Evolutionary conservation across 2,797 vertebrate species (phyloP).

Genomic region (Chloroceryle amazona): DNA sequence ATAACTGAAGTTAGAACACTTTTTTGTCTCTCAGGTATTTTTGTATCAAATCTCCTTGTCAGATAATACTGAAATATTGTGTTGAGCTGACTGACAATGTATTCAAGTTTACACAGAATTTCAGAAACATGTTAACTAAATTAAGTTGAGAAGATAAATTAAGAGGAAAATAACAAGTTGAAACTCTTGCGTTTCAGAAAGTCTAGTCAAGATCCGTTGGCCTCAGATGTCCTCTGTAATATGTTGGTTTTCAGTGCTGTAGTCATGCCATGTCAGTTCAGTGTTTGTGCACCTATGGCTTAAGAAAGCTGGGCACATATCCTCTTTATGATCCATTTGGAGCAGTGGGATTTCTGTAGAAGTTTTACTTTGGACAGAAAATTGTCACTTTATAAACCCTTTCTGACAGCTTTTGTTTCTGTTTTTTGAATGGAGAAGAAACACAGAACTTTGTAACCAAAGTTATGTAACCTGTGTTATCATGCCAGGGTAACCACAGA

Average conservation of each 20-base stretch:
- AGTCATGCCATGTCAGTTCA: accelerated
- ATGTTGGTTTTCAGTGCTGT: neutral
- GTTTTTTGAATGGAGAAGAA: neutral
- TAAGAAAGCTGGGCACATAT: neutral
- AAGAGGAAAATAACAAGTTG: neutral
- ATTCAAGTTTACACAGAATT: neutral
- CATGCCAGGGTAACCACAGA: neutral
- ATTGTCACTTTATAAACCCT: neutral
- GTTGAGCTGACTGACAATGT: neutral
- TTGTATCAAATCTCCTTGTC: neutral
- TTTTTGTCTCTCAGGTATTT: neutral
- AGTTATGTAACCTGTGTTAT: neutral
- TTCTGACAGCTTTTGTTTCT: neutral
- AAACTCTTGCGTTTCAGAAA: neutral
- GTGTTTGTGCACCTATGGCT: neutral
- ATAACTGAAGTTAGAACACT: neutral
- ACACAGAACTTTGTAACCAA: neutral
- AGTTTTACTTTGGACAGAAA: neutral
- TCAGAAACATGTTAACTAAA: neutral
- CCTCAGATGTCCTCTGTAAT: neutral
- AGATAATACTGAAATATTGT: neutral
- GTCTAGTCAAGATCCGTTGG: neutral
- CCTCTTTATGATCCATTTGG: neutral
- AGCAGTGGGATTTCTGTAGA: neutral
- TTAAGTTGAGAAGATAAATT: neutral